Evolutionary conservation across 1,140 invertebrate species (phyloP).

Genomic region (Drosophila navojoa): DNA sequence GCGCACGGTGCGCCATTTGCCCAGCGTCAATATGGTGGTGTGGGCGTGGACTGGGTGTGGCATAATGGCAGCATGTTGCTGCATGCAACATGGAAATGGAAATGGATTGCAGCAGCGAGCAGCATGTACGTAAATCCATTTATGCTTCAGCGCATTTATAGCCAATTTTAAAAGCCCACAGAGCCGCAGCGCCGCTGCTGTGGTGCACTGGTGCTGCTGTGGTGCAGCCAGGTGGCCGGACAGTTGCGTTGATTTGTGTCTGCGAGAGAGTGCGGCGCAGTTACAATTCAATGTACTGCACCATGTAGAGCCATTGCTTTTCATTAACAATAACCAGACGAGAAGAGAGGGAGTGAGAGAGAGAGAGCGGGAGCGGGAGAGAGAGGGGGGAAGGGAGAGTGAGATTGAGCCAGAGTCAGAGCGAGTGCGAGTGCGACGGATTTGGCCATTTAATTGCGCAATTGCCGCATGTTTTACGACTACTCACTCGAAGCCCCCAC

Average conservation of each 20-base stretch:
- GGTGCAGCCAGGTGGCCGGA: constrained; percentile 25
- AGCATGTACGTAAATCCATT: constrained; percentile 77
- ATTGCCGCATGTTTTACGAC: constrained; percentile 72
- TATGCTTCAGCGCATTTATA: constrained; percentile 76
- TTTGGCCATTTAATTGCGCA: constrained; percentile 71
- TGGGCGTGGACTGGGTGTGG: constrained; percentile 25
- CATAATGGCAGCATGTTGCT: constrained; percentile 43
- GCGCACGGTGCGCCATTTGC: neutral
- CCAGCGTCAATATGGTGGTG: neutral
- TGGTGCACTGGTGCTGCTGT: neutral
- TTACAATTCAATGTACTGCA: constrained; percentile 36
- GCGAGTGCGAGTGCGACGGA: neutral
- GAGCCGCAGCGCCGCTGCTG: constrained; percentile 17
- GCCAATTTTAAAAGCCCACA: constrained; percentile 72
- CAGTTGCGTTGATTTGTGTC: constrained; percentile 36
- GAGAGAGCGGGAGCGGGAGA: constrained; percentile 1
- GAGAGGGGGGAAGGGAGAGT: neutral
- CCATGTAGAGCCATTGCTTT: constrained; percentile 11
- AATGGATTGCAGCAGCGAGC: constrained; percentile 68
- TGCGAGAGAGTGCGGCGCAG: constrained; percentile 21
- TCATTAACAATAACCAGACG: constrained; percentile 1
- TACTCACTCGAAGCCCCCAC: constrained; percentile 30
- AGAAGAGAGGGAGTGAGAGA: neutral
- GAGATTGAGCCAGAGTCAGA: neutral
- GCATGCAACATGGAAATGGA: constrained; percentile 70